Conservation (phyloP, 2,113 vertebrate species). For the Peromyscus maniculatus region DNA sequence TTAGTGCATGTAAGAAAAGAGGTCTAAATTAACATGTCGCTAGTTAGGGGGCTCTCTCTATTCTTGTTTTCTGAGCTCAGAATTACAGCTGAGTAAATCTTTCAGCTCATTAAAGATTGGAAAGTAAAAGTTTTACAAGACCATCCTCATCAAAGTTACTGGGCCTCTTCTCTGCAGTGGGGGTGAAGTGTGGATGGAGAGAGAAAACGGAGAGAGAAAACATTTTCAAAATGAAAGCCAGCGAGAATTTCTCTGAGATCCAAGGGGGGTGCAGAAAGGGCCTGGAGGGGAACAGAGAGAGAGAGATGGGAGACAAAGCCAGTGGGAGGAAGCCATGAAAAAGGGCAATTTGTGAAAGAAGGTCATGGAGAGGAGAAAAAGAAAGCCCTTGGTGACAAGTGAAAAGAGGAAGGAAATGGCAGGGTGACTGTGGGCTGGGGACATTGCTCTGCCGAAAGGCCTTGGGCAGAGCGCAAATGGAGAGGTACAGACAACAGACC, state of each 20-base stretch:
- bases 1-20: constrained; percentile 80
- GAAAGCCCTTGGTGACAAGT: constrained; percentile 20
- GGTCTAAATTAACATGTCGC: constrained; percentile 88
- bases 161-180: constrained; percentile 82
- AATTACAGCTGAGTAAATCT: constrained; percentile 90
- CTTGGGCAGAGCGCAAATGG: background rate
- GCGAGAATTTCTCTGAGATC: constrained; percentile 77
- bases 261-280: constrained; percentile 64
- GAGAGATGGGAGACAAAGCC: constrained; percentile 59
- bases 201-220: constrained; percentile 49
- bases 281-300: constrained; percentile 1
- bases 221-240: constrained; percentile 77
- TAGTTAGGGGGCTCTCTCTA: constrained; percentile 88
- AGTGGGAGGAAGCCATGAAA: constrained; percentile 25
- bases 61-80: constrained; percentile 88
- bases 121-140: constrained; percentile 85
- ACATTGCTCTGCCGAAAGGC: background rate
- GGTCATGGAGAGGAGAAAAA: constrained; percentile 62
- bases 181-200: constrained; percentile 64
- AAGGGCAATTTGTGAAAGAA: constrained; percentile 63
- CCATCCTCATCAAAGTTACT: constrained; percentile 85
- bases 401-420: background rate
- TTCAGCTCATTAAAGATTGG: constrained; percentile 88
- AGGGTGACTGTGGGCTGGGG: background rate
- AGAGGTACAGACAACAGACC: background rate